phyloP scores from a whole-genome alignment of 2,797 vertebrate genomes.

The Gadopsis marmoratus region DNA sequence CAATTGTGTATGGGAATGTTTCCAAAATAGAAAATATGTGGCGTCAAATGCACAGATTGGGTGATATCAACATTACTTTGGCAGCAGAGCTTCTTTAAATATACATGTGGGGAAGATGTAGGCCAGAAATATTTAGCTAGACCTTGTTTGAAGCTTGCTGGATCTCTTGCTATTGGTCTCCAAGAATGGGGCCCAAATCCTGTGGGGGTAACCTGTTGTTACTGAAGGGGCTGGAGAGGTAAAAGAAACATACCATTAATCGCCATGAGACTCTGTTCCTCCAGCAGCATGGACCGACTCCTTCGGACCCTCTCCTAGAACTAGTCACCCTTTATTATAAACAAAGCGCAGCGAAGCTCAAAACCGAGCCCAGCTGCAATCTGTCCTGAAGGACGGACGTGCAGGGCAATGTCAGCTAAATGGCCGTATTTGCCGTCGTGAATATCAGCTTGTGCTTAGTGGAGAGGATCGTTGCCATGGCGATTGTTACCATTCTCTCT shows the following conservation, averaged over 20 bases:
- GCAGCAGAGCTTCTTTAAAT: background rate
- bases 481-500: conserved; percentile 71
- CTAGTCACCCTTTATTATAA: conserved; percentile 11
- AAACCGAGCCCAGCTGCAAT: conserved; percentile 1
- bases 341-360: conserved; percentile 30
- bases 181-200: conserved; percentile 54
- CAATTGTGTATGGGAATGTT: background rate
- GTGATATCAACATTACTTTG: conserved; percentile 1
- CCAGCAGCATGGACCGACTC: conserved; percentile 32
- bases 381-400: conserved; percentile 26
- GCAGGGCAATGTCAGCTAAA: conserved; percentile 41
- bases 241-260: conserved; percentile 28
- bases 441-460: conserved; percentile 67
- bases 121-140: background rate
- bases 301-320: conserved; percentile 20
- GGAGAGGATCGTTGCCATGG: conserved; percentile 79
- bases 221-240: conserved; percentile 63
- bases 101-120: background rate
- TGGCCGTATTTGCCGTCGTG: conserved; percentile 57
- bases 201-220: conserved; percentile 61
- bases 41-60: background rate
- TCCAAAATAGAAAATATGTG: background rate
- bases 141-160: conserved; percentile 17
- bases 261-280: conserved; percentile 36
- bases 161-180: conserved; percentile 45